Base-by-base conservation (phyloP, 1,140 invertebrate species). In the Pygmarrhopalites habei region DNA sequence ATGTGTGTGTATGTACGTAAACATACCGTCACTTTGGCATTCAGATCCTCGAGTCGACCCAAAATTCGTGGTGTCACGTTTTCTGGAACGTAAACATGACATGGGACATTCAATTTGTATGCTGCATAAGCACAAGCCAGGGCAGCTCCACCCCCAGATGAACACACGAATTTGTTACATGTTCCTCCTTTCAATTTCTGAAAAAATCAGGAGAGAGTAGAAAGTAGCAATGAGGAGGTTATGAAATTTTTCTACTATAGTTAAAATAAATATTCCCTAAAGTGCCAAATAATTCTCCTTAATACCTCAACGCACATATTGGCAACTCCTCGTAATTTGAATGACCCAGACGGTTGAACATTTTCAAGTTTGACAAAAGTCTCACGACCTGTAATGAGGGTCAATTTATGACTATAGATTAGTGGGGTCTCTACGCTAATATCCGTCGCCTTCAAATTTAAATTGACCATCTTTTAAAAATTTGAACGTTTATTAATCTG, bases 111-210 rank as follows among this genome's bases (percentile, higher is more conserved):
- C 1, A 81, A 65, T 39, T 74, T 70, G 21, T 72, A 66, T 1
- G 78, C 76, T 1, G 76, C 68, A 68, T 78, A 79, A 0, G 80
- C 79, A 12, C 79, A 73, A 3, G 81, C 81, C 51, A 82, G 63
- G 2, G 80, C 81, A 28, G 80, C 80, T 72, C 81, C 82, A 3
- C 81, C 81, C 15, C 80, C 79, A 29, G 80, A 82, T 21, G 80
- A 77, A 68, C 77, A 76, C 29, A 81, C 74, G 7, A 82, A 68
- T 26, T 73, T 72, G 41, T 69, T 75, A 63, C 72, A 76, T n/a
- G n/a, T n/a, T 4, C 78, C 76, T 30, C 68, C 65, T 32, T 71
- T 55, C 21, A 74, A 47, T 46, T 74, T 75, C 77, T 79, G n/a
- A n/a, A n/a, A n/a, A n/a, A 64, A 26, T 71, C n/a, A n/a, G n/a